phyloP scores from a whole-genome alignment of 1,140 invertebrate genomes.

The Lordiphosa stackelbergi region DNA sequence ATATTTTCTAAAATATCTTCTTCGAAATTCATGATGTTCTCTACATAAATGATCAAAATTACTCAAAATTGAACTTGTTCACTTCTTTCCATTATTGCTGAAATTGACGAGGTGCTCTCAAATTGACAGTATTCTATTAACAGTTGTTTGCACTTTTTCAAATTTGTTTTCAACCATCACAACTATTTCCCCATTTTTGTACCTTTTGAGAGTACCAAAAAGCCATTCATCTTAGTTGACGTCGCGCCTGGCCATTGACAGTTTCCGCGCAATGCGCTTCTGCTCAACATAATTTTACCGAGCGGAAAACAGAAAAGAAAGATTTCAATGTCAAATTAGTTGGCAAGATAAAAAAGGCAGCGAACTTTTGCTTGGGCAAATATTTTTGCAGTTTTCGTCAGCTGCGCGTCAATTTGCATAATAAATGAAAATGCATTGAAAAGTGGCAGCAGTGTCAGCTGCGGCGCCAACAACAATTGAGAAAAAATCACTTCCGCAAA shows the following conservation, averaged over 20 bases:
- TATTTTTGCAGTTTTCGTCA: slow-evolving; percentile 42
- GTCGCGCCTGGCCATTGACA: slow-evolving; percentile 8
- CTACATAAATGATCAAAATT: too few relatives aligned
- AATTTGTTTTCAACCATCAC: too few relatives aligned
- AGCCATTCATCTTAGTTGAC: slow-evolving; percentile 10
- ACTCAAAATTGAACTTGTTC: too few relatives aligned
- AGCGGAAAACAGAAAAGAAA: slow-evolving; percentile 46
- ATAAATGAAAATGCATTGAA: slow-evolving; percentile 75
- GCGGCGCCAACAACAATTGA: slow-evolving; percentile 37
- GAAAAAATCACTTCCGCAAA: slow-evolving; percentile 46
- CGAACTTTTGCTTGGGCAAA: slow-evolving; percentile 36
- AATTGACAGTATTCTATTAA: too few relatives aligned
- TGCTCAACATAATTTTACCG: slow-evolving; percentile 21
- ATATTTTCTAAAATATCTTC: too few relatives aligned
- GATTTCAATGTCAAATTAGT: slow-evolving; percentile 74
- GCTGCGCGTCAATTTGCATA: slow-evolving; percentile 70
- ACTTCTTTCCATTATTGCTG: too few relatives aligned
- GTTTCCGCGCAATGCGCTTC: slow-evolving; percentile 16
- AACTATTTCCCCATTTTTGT: too few relatives aligned
- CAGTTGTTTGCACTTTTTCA: too few relatives aligned
- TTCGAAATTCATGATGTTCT: too few relatives aligned
- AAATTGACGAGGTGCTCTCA: too few relatives aligned
- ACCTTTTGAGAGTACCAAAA: too few relatives aligned
- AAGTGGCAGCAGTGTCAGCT: slow-evolving; percentile 64
- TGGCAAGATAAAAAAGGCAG: slow-evolving; percentile 21